Evolutionary conservation across 2,797 vertebrate species (phyloP).

Genomic region (Varecia variegata): DNA sequence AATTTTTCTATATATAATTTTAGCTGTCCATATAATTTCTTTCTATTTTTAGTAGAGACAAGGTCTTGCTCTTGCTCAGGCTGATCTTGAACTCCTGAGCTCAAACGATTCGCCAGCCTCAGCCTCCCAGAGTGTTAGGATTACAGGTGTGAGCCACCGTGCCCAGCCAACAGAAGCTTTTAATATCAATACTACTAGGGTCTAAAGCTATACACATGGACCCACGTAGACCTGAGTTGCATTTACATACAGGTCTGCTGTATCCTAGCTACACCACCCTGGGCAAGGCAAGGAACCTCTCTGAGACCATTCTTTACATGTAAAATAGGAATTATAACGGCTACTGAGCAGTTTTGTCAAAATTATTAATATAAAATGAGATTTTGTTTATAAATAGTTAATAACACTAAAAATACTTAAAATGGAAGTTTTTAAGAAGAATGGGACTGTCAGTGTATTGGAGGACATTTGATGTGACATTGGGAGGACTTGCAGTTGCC

Average conservation of each 20-base stretch:
- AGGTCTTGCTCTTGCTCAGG: too few species aligned
- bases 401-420: neutral
- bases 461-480: too few species aligned
- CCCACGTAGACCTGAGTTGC: rapidly evolving
- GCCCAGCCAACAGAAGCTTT: neutral
- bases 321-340: neutral
- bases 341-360: neutral
- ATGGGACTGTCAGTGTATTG: neutral
- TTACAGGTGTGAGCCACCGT: too few species aligned
- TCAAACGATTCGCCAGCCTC: too few species aligned
- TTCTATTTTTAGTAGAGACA: too few species aligned
- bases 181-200: neutral
- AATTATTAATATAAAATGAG: neutral
- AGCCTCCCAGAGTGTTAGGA: too few species aligned
- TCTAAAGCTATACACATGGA: rapidly evolving
- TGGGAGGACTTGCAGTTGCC: neutral
- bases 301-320: neutral
- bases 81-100: too few species aligned
- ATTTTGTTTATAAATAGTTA: neutral
- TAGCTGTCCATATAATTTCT: too few species aligned
- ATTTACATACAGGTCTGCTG: neutral
- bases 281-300: neutral
- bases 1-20: too few species aligned
- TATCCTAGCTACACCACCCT: neutral
- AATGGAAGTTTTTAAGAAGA: neutral